These are phyloP conservation scores for Astatotilapia flaviijosephi DNA, from an alignment of 2,113 vertebrate species.

Conservation along the genomic window DNA sequence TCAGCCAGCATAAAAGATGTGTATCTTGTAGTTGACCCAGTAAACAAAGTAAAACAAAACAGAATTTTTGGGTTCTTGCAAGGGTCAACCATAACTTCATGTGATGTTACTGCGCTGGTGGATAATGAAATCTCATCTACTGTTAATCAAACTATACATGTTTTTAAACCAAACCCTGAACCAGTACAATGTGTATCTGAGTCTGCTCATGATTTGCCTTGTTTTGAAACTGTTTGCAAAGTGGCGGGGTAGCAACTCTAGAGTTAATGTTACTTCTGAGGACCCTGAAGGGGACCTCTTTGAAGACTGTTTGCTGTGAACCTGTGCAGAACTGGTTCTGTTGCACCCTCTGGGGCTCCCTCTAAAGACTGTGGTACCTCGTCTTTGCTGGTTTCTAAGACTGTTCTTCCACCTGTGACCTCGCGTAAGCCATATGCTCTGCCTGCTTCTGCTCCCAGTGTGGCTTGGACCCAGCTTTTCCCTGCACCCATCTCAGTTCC, in stretches of 20 bases:
- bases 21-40: background rate
- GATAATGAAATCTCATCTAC: background rate
- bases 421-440: background rate
- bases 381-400: background rate
- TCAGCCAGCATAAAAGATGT: background rate
- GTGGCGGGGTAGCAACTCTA: accelerated
- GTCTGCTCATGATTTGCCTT: background rate
- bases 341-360: background rate
- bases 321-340: background rate
- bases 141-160: background rate
- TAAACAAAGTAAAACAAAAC: background rate
- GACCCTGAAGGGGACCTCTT: background rate
- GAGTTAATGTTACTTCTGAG: background rate
- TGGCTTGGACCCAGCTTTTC: background rate
- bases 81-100: background rate
- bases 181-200: background rate
- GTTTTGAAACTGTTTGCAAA: background rate
- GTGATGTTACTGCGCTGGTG: background rate
- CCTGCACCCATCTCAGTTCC: background rate
- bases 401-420: background rate
- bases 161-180: background rate
- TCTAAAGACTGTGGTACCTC: background rate
- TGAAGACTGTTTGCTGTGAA: background rate
- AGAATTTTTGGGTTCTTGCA: background rate
- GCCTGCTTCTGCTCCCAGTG: background rate